Conservation (phyloP, 2,888 invertebrate genomes). For the Apodemia zela region DNA sequence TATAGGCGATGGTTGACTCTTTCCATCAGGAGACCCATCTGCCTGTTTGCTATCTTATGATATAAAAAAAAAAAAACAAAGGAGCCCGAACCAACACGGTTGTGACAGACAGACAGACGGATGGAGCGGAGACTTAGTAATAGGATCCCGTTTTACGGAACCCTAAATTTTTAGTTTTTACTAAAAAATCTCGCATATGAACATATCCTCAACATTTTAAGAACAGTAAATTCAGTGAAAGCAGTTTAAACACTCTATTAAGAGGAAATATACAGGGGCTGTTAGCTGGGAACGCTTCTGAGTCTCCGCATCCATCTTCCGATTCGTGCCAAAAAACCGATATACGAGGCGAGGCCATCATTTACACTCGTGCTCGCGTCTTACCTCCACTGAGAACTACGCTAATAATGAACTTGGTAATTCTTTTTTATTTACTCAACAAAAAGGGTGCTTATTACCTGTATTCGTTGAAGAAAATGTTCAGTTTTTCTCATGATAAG, state of each 20-base stretch:
- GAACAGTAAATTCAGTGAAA: background rate
- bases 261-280: background rate
- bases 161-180: no score
- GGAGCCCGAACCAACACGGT: no score
- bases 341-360: slow-evolving; percentile 1
- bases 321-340: slow-evolving; percentile 10
- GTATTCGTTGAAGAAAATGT: background rate
- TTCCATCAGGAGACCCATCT: no score
- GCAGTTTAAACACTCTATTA: background rate
- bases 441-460: background rate
- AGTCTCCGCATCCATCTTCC: slow-evolving; percentile 2
- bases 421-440: slow-evolving; percentile 1
- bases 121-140: no score
- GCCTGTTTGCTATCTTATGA: no score
- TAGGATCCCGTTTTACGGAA: no score
- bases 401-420: slow-evolving; percentile 2
- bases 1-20: no score
- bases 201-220: background rate
- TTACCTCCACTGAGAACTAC: background rate
- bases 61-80: no score
- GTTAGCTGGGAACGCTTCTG: background rate
- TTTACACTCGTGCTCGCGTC: background rate
- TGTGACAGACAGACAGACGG: no score
- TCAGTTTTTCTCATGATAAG: no score
- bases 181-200: no score